These are phyloP conservation scores for Aplysia californica DNA, from an alignment of 1,140 invertebrate genomes.

Conservation along the genomic window DNA sequence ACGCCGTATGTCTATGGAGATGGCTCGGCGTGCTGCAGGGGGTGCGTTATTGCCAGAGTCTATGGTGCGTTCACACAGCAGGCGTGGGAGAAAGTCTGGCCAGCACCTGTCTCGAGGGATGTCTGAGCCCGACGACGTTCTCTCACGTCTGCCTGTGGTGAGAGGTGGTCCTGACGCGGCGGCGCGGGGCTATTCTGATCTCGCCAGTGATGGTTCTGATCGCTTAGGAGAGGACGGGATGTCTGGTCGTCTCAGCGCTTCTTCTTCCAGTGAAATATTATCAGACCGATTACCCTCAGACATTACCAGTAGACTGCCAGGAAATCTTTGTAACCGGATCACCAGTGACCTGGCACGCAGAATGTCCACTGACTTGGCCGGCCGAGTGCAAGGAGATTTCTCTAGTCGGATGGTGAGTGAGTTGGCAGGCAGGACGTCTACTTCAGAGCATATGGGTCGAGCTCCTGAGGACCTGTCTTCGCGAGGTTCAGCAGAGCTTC, in stretches of 20 bases:
- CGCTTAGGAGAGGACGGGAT: background rate
- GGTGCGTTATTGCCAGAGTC: too few relatives aligned
- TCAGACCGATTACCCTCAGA: slow-evolving; percentile 9
- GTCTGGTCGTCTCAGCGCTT: background rate
- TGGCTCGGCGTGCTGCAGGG: slow-evolving; percentile 12
- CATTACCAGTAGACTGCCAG: slow-evolving; percentile 1
- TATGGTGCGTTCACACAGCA: background rate
- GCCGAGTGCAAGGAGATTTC: background rate
- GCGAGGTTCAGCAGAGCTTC: background rate
- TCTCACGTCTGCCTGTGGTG: background rate
- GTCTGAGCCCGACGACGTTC: background rate
- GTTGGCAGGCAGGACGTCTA: background rate
- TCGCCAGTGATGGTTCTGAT: slow-evolving; percentile 3
- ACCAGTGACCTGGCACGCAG: background rate
- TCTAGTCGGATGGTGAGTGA: background rate
- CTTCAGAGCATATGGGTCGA: background rate
- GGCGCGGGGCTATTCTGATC: background rate
- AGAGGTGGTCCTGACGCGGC: background rate
- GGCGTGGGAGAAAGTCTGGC: slow-evolving; percentile 2
- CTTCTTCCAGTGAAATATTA: background rate
- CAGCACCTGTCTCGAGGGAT: background rate
- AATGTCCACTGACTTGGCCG: slow-evolving; percentile 3
- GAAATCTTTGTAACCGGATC: too few relatives aligned
- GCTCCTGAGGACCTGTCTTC: slow-evolving; percentile 5
- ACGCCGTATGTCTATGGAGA: slow-evolving; percentile 26